These are phyloP conservation scores for Entomyzon cyanotis DNA, from an alignment of 2,113 vertebrate species.

Conservation along the genomic window DNA sequence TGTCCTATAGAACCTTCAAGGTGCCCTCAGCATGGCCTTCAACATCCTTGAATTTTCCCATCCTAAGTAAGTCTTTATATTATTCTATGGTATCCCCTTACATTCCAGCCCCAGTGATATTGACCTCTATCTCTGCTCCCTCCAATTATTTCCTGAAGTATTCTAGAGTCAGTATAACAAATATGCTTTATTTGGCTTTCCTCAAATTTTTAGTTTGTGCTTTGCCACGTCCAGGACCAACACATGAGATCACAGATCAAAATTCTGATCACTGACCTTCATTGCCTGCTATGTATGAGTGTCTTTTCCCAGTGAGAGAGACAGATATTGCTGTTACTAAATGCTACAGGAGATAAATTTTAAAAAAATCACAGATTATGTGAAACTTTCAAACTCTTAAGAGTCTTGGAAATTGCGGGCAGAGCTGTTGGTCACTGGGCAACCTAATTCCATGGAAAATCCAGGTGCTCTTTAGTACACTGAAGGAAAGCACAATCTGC, in stretches of 20 bases:
- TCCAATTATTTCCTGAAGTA: neutral
- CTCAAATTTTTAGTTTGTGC: neutral
- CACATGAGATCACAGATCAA: neutral
- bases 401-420: neutral
- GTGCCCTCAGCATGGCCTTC: fast-evolving
- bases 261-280: neutral
- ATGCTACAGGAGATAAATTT: neutral
- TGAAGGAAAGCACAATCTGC: neutral
- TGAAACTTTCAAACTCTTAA: neutral
- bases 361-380: neutral
- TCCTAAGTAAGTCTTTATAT: neutral
- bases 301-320: neutral
- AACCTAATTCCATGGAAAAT: neutral
- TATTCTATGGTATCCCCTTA: neutral
- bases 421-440: neutral
- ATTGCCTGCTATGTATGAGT: neutral
- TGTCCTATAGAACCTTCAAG: neutral
- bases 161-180: neutral
- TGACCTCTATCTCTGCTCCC: neutral
- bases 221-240: neutral
- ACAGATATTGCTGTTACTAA: neutral
- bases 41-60: neutral
- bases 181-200: neutral
- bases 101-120: neutral
- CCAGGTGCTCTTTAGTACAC: neutral